Base-by-base conservation (phyloP, 2,797 vertebrate species). In the Alca torda region DNA sequence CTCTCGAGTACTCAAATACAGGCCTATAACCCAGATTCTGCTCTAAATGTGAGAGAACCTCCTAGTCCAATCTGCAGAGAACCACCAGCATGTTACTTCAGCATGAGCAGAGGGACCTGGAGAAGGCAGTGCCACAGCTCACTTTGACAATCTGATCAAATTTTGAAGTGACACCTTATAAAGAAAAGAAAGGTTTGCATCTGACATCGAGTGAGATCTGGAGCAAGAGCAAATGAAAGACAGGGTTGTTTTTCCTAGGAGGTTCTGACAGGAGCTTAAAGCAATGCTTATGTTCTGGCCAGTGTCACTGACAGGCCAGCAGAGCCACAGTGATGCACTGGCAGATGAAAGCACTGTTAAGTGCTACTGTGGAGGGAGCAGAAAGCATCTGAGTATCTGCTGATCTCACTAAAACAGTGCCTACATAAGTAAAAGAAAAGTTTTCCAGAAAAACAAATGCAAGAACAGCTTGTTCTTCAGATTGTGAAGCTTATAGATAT, bases 301-400 rank as follows among this genome's bases (percentile, higher is more conserved):
- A 96, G 67, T 7, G 8, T 95, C 89, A 91, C 65, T 82, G 88
- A 90, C 0, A 2, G 72, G 81, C 64, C 89, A 94, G 74, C 81
- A 91, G 83, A 94, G 78, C 46, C 59, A 78, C 4, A 20, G 75
- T 87, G 93, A 92, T 59, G 70, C 13, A 83, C 79, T 67, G 88
- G 87, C 90, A 95, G 89, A 87, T 79, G 48, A 94, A 95, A 97
- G 73, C 76, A 79, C 59, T 43, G 43, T 78, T 88, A 85, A 97
- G 35, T 65, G 86, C 92, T 95, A 78, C 94, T 78, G 77, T 54
- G 68, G 69, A 15, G 1, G 72, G 70, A 96, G 70, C 64, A 92
- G 76, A 94, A 95, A 91, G 45, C 39, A 75, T 93, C 25, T 39
- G 26, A 95, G 39, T 48, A 76, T 86, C 68, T 79, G 94, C 28